These are phyloP conservation scores for Autographa gamma DNA, from an alignment of 2,888 invertebrate species.

Conservation along the genomic window DNA sequence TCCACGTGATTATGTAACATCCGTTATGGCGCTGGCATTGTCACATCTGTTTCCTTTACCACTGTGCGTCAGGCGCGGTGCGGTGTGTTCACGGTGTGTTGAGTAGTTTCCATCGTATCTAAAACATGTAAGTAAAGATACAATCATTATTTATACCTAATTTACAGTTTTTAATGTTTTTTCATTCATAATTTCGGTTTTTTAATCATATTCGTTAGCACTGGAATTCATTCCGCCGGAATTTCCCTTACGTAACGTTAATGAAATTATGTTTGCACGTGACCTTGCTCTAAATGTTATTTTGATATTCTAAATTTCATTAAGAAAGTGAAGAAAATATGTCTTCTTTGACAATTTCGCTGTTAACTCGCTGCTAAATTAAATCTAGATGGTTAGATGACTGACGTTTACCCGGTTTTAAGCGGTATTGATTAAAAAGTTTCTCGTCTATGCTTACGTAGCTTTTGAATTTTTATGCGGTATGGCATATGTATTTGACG, in stretches of 20 bases:
- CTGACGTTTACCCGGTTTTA: slow-evolving; percentile 29
- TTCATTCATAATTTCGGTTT: slow-evolving; percentile 16
- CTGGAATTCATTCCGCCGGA: slow-evolving; percentile 37
- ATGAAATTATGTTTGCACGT: slow-evolving; percentile 85
- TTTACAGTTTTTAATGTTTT: neutral
- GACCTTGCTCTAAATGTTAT: slow-evolving; percentile 81
- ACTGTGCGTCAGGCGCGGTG: slow-evolving; percentile 86
- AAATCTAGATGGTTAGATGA: slow-evolving; percentile 40
- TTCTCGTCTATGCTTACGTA: slow-evolving; percentile 20
- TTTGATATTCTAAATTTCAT: slow-evolving; percentile 36
- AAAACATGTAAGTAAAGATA: slow-evolving; percentile 83
- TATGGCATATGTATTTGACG: neutral
- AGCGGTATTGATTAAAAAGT: slow-evolving; percentile 47
- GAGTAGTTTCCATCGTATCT: slow-evolving; percentile 79
- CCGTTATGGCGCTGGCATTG: slow-evolving; percentile 79
- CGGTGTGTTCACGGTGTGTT: slow-evolving; percentile 82
- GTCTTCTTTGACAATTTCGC: slow-evolving; percentile 2
- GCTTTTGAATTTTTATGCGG: neutral
- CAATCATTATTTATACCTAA: slow-evolving; percentile 15
- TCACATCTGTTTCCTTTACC: slow-evolving; percentile 80
- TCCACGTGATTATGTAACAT: slow-evolving; percentile 83
- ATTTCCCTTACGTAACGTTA: slow-evolving; percentile 85
- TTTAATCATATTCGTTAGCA: neutral
- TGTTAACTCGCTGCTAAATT: neutral
- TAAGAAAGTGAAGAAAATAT: slow-evolving; percentile 9